Evolutionary conservation across 2,888 invertebrate species (phyloP).

Genomic region (Cremastinae sp.): DNA sequence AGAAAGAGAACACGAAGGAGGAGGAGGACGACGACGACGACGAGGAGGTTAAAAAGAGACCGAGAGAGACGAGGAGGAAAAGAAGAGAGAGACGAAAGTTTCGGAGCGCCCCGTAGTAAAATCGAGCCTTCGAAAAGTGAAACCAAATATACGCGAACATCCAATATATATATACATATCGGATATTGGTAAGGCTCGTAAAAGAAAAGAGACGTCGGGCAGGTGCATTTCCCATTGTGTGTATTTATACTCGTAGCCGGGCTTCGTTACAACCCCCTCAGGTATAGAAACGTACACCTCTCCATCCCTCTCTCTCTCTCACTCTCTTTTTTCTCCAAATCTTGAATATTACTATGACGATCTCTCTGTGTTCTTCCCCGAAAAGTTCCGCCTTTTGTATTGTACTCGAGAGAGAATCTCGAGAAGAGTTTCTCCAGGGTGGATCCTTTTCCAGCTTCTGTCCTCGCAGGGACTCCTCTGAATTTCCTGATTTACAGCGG

Average conservation of each 20-base stretch:
- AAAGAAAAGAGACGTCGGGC: constrained; percentile 49
- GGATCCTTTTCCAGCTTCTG: constrained; percentile 30
- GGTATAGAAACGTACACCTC: constrained; percentile 37
- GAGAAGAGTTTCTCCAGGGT: constrained; percentile 23
- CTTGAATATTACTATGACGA: constrained; percentile 14
- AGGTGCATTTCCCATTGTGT: constrained; percentile 56
- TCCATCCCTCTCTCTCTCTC: not conserved
- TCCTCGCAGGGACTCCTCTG: constrained; percentile 18
- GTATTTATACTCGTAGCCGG: constrained; percentile 14
- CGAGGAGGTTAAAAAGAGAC: too few relatives aligned
- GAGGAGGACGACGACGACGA: constrained; percentile 2
- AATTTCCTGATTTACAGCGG: constrained; percentile 38
- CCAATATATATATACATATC: constrained; percentile 19
- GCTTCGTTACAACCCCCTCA: constrained; percentile 50
- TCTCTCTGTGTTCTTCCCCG: constrained; percentile 4
- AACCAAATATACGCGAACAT: constrained; percentile 24
- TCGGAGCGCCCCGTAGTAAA: constrained; percentile 59
- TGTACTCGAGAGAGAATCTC: constrained; percentile 9
- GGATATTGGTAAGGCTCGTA: constrained; percentile 58
- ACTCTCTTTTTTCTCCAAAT: not conserved
- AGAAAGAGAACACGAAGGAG: not conserved
- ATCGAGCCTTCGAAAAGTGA: constrained; percentile 43
- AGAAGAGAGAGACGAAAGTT: constrained; percentile 23
- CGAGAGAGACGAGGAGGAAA: constrained; percentile 8
- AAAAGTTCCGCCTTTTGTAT: constrained; percentile 24